Evolutionary conservation across 2,888 invertebrate species (phyloP), one percentile per base, ranked within the genome.

Genomic region (Ophioninae sp.): DNA sequence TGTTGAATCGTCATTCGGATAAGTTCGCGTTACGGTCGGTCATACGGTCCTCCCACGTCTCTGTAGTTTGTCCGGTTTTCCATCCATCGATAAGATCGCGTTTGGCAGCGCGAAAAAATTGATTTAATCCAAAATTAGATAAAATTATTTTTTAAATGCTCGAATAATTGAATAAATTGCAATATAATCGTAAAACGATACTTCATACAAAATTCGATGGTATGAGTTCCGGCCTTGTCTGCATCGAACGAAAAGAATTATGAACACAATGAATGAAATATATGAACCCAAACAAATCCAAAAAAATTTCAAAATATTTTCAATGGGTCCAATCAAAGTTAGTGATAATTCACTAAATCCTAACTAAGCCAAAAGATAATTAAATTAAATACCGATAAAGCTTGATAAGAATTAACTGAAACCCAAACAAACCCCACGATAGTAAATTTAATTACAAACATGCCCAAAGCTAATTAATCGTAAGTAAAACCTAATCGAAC

Each of bases 21-120:
- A 5, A 10, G 5, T 50, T 17, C 44, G 65, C 17, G 21, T 44
- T 44, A 7, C 64, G 0, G 73, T 75, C 70, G 79, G 37, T 74
- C 39, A 6, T 13, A 50, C 6, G 50, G 50, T 50, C 17, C 6
- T 50, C 50, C 13, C 17, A 50, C 50, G 17, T 50, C 13, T 50
- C 50, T 0, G 50, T 50, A 6, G 50, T 13, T 50, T 6, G 17
- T 5, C 6, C 13, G 17, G 5, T 39, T 59, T 61, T 21, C 21
- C 3, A 3, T 17, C 17, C 7, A 30, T 68, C 50, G 68, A 41
- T 50, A 68, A 68, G 23, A 8, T 68, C n/a, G 50, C 21, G 23
- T 30, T 23, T 13, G 17, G 17, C 17, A 17, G 50, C 17, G 50
- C 50, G 17, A 10, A 6, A 17, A 50, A 50, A 17, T 50, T 13